Percentiles rank a stretch among this genome's conserved stretches.
These are phyloP conservation scores for Isoperla grammatica DNA, from an alignment of 2,888 invertebrate genomes.

Conservation along the genomic window DNA sequence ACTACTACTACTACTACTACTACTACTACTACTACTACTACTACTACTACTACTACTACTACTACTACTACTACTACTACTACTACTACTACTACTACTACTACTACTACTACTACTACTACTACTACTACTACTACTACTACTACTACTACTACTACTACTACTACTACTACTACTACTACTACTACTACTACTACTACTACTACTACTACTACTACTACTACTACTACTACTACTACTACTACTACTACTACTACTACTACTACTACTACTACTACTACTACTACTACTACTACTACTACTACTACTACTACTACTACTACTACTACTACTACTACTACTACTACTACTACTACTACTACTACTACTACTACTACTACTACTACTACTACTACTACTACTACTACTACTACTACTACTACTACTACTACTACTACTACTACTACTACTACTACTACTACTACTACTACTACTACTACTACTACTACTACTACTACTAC, in stretches of 20 bases:
- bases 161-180: conserved; percentile 9
- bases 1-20: background rate
- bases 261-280: background rate
- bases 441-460: background rate
- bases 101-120: background rate
- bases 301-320: background rate
- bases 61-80: conserved; percentile 5
- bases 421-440: background rate
- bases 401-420: background rate
- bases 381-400: background rate
- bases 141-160: conserved; percentile 9
- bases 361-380: background rate
- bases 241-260: background rate
- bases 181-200: conserved; percentile 12
- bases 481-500: background rate
- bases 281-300: background rate
- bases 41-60: background rate
- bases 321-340: background rate
- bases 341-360: background rate
- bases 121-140: conserved; percentile 12
- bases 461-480: background rate
- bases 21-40: background rate
- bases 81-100: conserved; percentile 9
- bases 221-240: background rate
- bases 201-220: conserved; percentile 4